These are phyloP conservation scores for Hemiprocne comata DNA, from an alignment of 2,113 vertebrate species.

Conservation along the genomic window DNA sequence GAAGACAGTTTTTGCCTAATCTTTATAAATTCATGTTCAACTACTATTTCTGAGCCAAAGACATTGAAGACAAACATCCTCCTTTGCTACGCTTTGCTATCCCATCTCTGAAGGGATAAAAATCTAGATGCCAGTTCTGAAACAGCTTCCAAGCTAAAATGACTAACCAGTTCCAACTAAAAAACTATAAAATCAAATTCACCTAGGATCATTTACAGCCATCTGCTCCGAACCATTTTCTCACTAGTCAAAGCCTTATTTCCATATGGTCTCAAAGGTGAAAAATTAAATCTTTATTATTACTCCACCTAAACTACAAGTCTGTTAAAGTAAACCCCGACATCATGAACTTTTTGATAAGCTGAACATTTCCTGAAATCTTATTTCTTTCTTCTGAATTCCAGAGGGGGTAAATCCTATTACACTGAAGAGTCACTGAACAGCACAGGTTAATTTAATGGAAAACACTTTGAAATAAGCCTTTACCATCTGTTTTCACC, in stretches of 20 bases:
- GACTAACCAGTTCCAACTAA: constrained; percentile 50
- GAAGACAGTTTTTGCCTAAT: background rate
- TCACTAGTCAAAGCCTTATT: constrained; percentile 54
- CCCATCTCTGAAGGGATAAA: constrained; percentile 7
- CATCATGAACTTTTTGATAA: constrained; percentile 32
- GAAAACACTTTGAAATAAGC: constrained; percentile 52
- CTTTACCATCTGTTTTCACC: constrained; percentile 69
- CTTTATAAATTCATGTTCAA: background rate
- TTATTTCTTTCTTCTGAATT: constrained; percentile 57
- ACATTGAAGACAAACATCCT: background rate
- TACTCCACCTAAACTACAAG: constrained; percentile 35
- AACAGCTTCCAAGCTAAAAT: constrained; percentile 42
- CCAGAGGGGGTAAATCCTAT: constrained; percentile 64
- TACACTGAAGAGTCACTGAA: constrained; percentile 54
- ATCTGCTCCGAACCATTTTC: constrained; percentile 65
- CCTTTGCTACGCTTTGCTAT: background rate
- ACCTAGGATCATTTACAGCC: constrained; percentile 64
- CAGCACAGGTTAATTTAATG: constrained; percentile 67
- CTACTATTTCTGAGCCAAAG: background rate
- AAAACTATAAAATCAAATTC: constrained; percentile 61
- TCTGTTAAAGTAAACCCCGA: constrained; percentile 10
- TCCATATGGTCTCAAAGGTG: constrained; percentile 63
- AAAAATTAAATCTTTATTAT: constrained; percentile 59
- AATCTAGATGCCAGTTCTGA: constrained; percentile 34
- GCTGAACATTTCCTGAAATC: constrained; percentile 43